A percentile compares a stretch with the other conserved stretches of the same genome.
These are phyloP conservation scores for Labeo calbasu DNA, from an alignment of 2,797 vertebrate species.

Conservation along the genomic window DNA sequence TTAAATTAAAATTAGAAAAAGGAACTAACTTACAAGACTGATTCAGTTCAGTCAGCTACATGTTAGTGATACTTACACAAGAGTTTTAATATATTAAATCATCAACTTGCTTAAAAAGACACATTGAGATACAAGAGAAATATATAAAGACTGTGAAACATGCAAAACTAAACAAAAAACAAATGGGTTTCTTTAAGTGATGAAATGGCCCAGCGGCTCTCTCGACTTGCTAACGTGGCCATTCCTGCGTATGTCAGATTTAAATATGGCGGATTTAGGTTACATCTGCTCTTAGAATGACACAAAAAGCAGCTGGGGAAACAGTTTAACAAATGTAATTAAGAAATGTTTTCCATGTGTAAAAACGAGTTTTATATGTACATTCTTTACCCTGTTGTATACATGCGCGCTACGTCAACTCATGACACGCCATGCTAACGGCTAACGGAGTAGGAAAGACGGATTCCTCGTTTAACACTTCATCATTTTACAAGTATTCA, in stretches of 20 bases:
- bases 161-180: background rate
- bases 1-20: background rate
- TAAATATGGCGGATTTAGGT: conserved; percentile 34
- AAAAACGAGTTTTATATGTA: background rate
- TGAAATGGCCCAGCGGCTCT: conserved; percentile 29
- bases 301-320: background rate
- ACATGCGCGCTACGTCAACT: conserved; percentile 58
- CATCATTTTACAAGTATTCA: background rate
- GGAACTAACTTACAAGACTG: background rate
- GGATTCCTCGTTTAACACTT: background rate
- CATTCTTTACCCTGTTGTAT: background rate
- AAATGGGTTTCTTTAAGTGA: background rate
- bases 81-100: background rate
- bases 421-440: conserved; percentile 46
- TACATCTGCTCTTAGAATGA: background rate
- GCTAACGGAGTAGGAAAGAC: conserved; percentile 32
- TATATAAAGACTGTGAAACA: background rate
- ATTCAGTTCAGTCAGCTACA: background rate
- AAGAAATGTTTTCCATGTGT: background rate
- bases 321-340: too few species aligned
- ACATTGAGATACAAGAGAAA: background rate
- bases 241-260: conserved; percentile 36
- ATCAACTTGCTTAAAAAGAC: background rate
- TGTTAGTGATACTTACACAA: background rate
- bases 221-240: conserved; percentile 48